Conservation (phyloP, 2,113 vertebrate genomes). For the Aphyosemion australe region DNA sequence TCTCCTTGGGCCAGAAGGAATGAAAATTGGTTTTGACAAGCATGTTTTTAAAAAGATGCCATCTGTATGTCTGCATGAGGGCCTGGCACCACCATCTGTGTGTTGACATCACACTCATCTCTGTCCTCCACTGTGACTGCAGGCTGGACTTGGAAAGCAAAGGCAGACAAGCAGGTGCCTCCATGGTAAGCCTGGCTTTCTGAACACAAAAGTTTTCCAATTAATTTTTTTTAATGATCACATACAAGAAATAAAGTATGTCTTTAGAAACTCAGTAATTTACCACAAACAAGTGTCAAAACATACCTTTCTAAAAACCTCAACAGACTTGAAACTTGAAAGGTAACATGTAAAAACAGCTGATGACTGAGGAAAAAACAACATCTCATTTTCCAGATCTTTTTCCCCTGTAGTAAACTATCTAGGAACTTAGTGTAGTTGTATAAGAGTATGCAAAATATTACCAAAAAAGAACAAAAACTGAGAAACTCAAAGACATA, state of each 20-base stretch:
- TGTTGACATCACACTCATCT: constrained; percentile 44
- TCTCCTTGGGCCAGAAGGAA: background rate
- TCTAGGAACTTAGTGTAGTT: too few relatives aligned
- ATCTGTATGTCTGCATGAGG: constrained; percentile 55
- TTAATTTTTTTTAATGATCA: background rate
- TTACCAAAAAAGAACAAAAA: constrained; percentile 8
- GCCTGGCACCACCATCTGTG: constrained; percentile 56
- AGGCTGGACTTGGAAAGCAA: constrained; percentile 24
- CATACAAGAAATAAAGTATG: background rate
- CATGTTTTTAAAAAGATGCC: constrained; percentile 50
- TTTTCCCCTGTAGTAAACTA: too few relatives aligned
- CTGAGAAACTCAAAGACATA: background rate
- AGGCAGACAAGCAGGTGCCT: constrained; percentile 24
- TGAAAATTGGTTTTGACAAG: constrained; percentile 13
- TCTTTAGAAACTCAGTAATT: background rate
- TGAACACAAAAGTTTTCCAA: background rate
- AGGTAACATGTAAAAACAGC: too few relatives aligned
- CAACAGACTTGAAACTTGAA: too few relatives aligned
- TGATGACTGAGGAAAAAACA: too few relatives aligned
- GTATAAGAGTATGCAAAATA: background rate
- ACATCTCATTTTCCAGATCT: too few relatives aligned
- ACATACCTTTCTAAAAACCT: too few relatives aligned
- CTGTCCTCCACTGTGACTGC: constrained; percentile 35
- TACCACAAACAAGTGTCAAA: too few relatives aligned
- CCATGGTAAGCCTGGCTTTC: constrained; percentile 2